Base-by-base conservation (phyloP, 2,888 invertebrate genomes). In the Endomychus coccineus region DNA sequence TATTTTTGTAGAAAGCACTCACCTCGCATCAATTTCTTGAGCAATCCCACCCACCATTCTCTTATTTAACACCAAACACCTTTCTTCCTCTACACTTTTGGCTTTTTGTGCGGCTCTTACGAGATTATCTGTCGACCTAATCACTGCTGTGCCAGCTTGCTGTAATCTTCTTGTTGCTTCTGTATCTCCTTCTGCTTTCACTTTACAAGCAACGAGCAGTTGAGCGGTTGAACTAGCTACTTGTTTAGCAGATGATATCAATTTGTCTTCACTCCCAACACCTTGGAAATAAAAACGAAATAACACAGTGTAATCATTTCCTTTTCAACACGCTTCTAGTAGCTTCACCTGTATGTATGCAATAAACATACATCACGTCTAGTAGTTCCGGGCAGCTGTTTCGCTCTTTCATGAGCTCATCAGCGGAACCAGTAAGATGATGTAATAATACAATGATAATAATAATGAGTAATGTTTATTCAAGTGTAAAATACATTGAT, bases 181-280 rank as follows among this genome's bases (percentile, higher is more conserved):
- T 4, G 94, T 91, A 42, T 92, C 87, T 1, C 91, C 88, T 69
- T 97, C 97, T 0, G 97, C 95, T 66, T 97, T 97, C 39, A 98
- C 96, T 74, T 96, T 95, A 70, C 98, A 98, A 0, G 98, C 97
- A 27, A 99, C 95, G 34, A 99, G 68, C 36, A 98, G 72, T 59
- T 97, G 97, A 0, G 98, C 98, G 0, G 98, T 99, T 1, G 92
- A 91, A 32, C 91, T 87, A 4, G 98, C 97, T 5, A 98, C 95
- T 68, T 90, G 90, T 54, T 95, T 84, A 2, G 97, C 97, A 11
- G 95, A 86, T 1, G 95, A 92, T 47, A 97, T 94, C 16, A 99
- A 74, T 59, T 95, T 83, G 66, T 98, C 97, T 67, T 98, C 97
- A 9, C 86, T 84, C 31, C 87, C 87, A 7, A 85, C 77, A 4